Evolutionary conservation across 2,113 vertebrate species (phyloP), one percentile per base, ranked within the genome.

Genomic region (Phrynosoma blainvillii): DNA sequence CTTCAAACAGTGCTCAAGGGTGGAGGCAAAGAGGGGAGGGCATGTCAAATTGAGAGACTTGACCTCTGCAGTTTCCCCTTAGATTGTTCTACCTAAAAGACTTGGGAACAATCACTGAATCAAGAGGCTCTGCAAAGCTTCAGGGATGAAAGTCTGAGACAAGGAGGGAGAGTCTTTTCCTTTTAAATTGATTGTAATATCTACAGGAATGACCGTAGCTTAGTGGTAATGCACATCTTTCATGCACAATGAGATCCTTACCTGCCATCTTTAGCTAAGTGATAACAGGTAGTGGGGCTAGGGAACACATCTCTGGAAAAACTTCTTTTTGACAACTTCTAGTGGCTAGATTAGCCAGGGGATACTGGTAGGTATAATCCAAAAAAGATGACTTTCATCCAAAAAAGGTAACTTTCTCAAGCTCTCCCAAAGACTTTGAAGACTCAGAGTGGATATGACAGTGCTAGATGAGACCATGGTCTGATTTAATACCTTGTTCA

Each of bases 41-140:
- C 82, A 71, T 23, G 65, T 77, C 79, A 32, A 75, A 84, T 25
- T 25, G 36, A 56, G 40, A 76, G 73, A 30, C 13, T 83, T 86
- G 89, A 90, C 80, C 84, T 71, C 65, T 65, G 73, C 30, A 16
- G 79, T n/a, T 83, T 77, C 75, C n/a, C 86, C 66, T 68, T 42
- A 62, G 73, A 68, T 16, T 59, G 12, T 5, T 77, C 71, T 82
- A 88, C 76, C 87, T 88, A 82, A 82, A 83, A 81, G 79, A 88
- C 80, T 40, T 83, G 87, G 73, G 87, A 88, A 88, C 40, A 36
- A 21, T n/a, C 59, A 56, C 56, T 36, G 80, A 82, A 83, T 54
- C 40, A 83, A 88, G 81, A 83, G 80, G 59, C 71, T 83, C 83
- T 88, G 71, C 71, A 77, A 66, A 88, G 71, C 80, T 83, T 40